phyloP scores from a whole-genome alignment of 1,140 invertebrate species.

The Bombus huntii region DNA sequence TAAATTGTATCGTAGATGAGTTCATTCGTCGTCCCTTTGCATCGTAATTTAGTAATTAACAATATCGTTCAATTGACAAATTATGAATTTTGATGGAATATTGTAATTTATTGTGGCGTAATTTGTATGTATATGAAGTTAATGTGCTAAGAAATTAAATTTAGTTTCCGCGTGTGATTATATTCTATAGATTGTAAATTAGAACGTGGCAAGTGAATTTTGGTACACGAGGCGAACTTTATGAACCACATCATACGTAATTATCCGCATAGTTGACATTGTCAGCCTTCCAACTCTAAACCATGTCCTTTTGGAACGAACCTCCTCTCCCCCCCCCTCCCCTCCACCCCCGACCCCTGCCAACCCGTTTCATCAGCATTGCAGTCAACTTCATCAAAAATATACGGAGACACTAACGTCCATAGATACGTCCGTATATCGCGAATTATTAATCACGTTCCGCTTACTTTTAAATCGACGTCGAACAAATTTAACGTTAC shows the following conservation, averaged over 20 bases:
- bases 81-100: not conserved
- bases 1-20: not conserved
- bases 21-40: no score
- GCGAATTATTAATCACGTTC: not conserved
- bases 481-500: no score
- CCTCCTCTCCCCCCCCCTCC: no score
- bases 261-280: slow-evolving; percentile 9
- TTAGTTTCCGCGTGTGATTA: no score
- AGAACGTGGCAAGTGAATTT: not conserved
- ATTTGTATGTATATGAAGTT: not conserved
- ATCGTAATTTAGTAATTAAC: not conserved
- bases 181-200: not conserved
- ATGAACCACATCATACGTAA: not conserved
- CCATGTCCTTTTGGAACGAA: not conserved
- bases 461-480: not conserved
- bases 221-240: not conserved
- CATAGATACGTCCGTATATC: not conserved
- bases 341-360: fast-evolving
- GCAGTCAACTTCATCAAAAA: not conserved
- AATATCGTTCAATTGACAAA: not conserved
- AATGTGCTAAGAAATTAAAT: not conserved
- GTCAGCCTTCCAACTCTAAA: slow-evolving; percentile 1
- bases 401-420: not conserved
- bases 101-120: not conserved
- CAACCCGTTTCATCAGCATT: not conserved